Base-by-base conservation (phyloP, 2,888 invertebrate species). In the Heteromyza rotundicornis region DNA sequence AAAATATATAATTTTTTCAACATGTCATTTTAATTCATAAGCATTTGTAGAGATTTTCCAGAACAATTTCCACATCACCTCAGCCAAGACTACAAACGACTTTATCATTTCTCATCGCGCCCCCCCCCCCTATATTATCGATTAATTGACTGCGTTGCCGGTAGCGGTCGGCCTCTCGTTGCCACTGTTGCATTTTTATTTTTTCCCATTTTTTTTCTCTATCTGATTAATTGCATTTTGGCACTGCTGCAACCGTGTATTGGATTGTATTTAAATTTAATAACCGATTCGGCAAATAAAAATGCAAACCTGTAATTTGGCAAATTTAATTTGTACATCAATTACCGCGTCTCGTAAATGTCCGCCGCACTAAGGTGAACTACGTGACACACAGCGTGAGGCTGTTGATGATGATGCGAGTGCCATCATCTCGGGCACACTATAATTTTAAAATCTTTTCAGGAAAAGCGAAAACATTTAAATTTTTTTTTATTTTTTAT, bases 171-270 rank as follows among this genome's bases (percentile, higher is more conserved):
- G 3, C 14, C 19, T 2, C 40, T 14, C 40, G 5, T 40, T 47
- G 47, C 47, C 47, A 47, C 20, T 19, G 47, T 47, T 19, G 19
- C 14, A n/a, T n/a, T n/a, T n/a, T n/a, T n/a, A n/a, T n/a, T n/a
- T n/a, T n/a, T n/a, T n/a, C n/a, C n/a, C n/a, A n/a, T n/a, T n/a
- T 20, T 17, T 5, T 8, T 3, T 19, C 10, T 40, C 3, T 2
- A 40, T n/a, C 10, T 47, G 20, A 47, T 47, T 47, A 47, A 47
- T 47, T 47, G 47, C 47, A 47, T 47, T 20, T 17, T n/a, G 8
- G 19, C 19, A 5, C 20, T 5, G 47, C 20, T 47, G 20, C 17
- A 47, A 47, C 47, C 47, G 19, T 17, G 20, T 2, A 7, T n/a
- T n/a, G n/a, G n/a, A n/a, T n/a, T 47, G 19, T 19, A 47, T 20